Conservation (phyloP, 2,888 invertebrate genomes). For the Tiphia femorata region DNA sequence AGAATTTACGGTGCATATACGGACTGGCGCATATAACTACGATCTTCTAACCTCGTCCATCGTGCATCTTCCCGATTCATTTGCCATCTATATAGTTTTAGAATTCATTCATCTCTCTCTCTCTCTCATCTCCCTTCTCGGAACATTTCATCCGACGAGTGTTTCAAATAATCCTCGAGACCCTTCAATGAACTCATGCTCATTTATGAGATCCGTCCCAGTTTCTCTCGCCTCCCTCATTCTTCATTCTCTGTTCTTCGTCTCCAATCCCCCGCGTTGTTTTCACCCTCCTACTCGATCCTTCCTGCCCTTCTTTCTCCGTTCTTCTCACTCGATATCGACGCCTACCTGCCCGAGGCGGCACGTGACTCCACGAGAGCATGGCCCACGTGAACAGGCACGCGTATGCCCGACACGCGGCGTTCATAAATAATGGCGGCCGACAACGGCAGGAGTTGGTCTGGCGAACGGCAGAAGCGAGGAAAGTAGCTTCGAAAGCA, state of each 20-base stretch:
- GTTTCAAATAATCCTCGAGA: no score
- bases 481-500: conserved; percentile 56
- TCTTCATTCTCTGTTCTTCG: neutral
- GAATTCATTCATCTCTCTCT: no score
- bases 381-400: conserved; percentile 27
- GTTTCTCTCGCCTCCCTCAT: neutral
- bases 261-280: neutral
- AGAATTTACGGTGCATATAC: conserved; percentile 37
- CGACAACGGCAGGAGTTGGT: conserved; percentile 36
- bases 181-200: no score
- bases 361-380: no score
- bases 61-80: no score
- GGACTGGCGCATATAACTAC: no score
- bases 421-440: conserved; percentile 58
- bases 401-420: conserved; percentile 59
- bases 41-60: no score
- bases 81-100: no score
- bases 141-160: no score
- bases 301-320: neutral
- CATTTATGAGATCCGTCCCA: neutral
- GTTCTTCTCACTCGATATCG: no score
- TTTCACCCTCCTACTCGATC: neutral
- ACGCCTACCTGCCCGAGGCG: conserved; percentile 29
- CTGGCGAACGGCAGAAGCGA: conserved; percentile 35
- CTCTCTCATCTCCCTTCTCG: no score